phyloP scores from a whole-genome alignment of 2,888 invertebrate species.

The Conus canariensis region DNA sequence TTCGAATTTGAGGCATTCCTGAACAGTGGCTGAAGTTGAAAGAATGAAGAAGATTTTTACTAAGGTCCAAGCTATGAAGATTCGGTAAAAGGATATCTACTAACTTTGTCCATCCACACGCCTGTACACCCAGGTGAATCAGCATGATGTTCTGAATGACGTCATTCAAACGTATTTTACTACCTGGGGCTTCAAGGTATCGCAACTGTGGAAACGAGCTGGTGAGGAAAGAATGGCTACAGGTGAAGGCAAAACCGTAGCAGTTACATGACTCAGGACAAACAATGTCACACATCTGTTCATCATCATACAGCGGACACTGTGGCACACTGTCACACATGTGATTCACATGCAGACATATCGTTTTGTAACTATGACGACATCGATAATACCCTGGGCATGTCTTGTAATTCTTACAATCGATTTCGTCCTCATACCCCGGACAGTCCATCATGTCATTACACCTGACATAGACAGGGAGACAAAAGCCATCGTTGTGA shows the following conservation, averaged over 20 bases:
- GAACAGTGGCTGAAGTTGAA: conserved; percentile 31
- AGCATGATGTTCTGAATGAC: neutral
- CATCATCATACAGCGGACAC: neutral
- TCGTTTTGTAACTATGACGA: neutral
- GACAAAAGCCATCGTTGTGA: neutral
- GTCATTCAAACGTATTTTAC: neutral
- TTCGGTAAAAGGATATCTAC: neutral
- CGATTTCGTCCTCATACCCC: neutral
- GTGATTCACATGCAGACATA: neutral
- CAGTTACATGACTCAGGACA: neutral
- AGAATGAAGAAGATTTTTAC: neutral
- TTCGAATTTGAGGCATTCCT: neutral
- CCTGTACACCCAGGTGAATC: neutral
- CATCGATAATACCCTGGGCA: conserved; percentile 3
- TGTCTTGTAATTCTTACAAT: neutral
- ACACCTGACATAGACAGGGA: conserved; percentile 7
- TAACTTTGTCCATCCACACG: neutral
- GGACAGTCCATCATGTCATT: neutral
- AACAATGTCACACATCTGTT: neutral
- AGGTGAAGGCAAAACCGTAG: neutral
- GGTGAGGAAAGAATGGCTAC: neutral
- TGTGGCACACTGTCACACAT: neutral
- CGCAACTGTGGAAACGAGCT: neutral
- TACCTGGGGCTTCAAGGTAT: neutral
- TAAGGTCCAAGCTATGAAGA: conserved; percentile 32